Evolutionary conservation across 2,113 vertebrate genomes (phyloP).

Genomic region (Brienomyrus longianalis): DNA sequence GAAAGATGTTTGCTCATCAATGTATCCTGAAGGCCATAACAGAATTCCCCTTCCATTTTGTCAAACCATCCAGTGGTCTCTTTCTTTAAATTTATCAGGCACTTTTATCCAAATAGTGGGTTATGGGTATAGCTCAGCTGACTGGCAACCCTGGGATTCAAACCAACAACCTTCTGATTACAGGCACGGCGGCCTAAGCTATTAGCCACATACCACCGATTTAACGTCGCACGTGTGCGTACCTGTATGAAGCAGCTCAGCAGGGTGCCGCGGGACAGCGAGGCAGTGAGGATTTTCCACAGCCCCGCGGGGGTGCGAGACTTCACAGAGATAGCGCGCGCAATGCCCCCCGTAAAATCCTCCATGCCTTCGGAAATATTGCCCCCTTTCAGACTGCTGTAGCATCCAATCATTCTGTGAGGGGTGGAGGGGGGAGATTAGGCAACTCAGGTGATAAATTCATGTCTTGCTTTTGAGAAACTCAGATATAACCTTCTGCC

Average conservation of each 20-base stretch:
- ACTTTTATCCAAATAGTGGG: background rate
- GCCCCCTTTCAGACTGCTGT: slow-evolving; percentile 64
- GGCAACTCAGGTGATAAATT: background rate
- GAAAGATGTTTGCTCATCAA: background rate
- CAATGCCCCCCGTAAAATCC: slow-evolving; percentile 72
- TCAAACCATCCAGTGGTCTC: background rate
- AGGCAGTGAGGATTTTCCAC: slow-evolving; percentile 55
- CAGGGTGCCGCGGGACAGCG: slow-evolving; percentile 54
- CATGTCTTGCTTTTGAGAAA: background rate
- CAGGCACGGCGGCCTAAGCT: background rate
- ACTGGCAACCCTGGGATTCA: background rate
- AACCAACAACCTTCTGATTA: background rate
- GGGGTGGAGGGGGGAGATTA: background rate
- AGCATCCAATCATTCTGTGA: slow-evolving; percentile 61
- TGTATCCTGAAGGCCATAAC: background rate
- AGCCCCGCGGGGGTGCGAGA: slow-evolving; percentile 52
- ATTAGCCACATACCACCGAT: background rate
- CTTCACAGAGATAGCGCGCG: slow-evolving; percentile 44
- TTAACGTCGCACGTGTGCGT: background rate
- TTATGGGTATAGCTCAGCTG: background rate
- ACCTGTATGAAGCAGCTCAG: slow-evolving; percentile 70
- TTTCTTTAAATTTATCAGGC: background rate
- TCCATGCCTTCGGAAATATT: slow-evolving; percentile 73
- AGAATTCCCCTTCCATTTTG: background rate
- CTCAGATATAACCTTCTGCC: background rate